Evolutionary conservation across 2,888 invertebrate species (phyloP).

Genomic region (Bombyx huttoni): DNA sequence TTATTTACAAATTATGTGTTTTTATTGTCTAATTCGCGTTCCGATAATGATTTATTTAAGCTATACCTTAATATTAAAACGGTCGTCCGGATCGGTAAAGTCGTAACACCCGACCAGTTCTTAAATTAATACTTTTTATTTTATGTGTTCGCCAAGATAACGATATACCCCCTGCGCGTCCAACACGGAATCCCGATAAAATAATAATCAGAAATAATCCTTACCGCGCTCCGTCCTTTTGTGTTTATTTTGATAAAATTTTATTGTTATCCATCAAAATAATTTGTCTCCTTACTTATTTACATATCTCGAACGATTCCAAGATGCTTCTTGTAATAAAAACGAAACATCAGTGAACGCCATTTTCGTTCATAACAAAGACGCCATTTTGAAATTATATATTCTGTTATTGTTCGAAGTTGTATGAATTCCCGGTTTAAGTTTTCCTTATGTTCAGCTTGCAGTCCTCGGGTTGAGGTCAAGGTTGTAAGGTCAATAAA

Average conservation of each 20-base stretch:
- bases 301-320: background rate
- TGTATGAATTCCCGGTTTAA: no score
- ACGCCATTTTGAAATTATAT: no score
- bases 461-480: no score
- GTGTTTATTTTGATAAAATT: conserved; percentile 1
- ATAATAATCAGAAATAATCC: background rate
- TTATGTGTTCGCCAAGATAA: background rate
- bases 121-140: background rate
- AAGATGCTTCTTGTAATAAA: background rate
- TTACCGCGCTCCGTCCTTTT: background rate
- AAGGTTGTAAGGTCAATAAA: no score
- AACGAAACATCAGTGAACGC: background rate
- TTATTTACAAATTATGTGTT: no score
- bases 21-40: no score
- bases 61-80: no score
- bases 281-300: background rate
- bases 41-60: no score
- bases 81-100: no score
- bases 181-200: background rate
- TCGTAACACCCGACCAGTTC: background rate
- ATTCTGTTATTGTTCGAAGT: no score
- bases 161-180: background rate
- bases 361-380: background rate
- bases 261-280: background rate
- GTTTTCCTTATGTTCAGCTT: no score